These are phyloP conservation scores for Epinephelus awoara DNA, from an alignment of 2,797 vertebrate genomes.

Conservation along the genomic window DNA sequence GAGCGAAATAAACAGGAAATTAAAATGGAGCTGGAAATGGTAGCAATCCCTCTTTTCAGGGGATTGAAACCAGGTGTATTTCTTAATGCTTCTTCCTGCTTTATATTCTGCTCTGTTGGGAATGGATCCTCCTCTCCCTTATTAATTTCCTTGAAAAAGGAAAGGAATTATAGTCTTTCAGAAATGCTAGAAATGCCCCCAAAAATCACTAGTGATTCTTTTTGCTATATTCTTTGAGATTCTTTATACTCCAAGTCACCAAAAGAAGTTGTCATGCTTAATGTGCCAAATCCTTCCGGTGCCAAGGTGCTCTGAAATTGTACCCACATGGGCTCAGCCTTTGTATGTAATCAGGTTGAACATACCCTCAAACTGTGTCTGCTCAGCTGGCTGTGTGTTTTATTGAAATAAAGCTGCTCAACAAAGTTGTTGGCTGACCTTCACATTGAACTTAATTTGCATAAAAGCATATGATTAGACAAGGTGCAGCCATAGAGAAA, in stretches of 20 bases:
- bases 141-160: conserved; percentile 65
- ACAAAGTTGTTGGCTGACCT: conserved; percentile 64
- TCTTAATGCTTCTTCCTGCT: conserved; percentile 62
- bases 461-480: conserved; percentile 72
- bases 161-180: conserved; percentile 46
- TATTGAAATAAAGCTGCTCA: conserved; percentile 46
- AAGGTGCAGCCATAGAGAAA: conserved; percentile 46
- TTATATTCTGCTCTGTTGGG: conserved; percentile 68
- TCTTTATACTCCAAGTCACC: conserved; percentile 12
- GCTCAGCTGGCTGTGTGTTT: conserved; percentile 47
- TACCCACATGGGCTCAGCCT: conserved; percentile 8
- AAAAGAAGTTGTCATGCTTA: neutral
- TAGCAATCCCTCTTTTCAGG: conserved; percentile 73
- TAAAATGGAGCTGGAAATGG: conserved; percentile 80
- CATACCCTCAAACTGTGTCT: conserved; percentile 27
- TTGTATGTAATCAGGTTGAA: conserved; percentile 34
- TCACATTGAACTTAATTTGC: conserved; percentile 61
- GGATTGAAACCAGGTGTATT: conserved; percentile 73
- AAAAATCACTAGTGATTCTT: conserved; percentile 20
- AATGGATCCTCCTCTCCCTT: conserved; percentile 53
- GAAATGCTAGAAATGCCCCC: conserved; percentile 33
- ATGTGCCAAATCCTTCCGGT: conserved; percentile 21
- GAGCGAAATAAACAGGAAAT: conserved; percentile 83
- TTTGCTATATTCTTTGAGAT: conserved; percentile 14
- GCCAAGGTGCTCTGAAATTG: conserved; percentile 17